Conservation (phyloP, 2,797 vertebrate species). For the Hippoglossus hippoglossus region DNA sequence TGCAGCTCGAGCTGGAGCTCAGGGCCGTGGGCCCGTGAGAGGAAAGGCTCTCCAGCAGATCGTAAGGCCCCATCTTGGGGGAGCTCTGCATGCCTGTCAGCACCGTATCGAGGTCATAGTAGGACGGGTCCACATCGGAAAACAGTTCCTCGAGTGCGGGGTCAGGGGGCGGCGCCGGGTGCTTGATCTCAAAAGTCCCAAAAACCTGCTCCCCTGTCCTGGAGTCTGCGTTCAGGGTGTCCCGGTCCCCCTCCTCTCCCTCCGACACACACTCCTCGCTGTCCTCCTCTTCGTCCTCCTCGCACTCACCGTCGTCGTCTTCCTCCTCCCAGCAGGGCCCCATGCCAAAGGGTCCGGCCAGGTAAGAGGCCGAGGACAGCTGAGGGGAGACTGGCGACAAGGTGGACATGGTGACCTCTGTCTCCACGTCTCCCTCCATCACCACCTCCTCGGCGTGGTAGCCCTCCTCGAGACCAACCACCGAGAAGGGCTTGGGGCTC, state of each 20-base stretch:
- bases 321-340: constrained; percentile 87
- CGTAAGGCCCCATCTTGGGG: constrained; percentile 90
- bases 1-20: constrained; percentile 87
- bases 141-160: constrained; percentile 92
- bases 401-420: constrained; percentile 74
- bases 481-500: constrained; percentile 77
- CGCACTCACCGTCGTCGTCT: constrained; percentile 62
- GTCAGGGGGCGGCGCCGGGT: constrained; percentile 82
- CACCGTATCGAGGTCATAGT: constrained; percentile 95
- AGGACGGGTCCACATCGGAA: constrained; percentile 94
- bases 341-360: constrained; percentile 78
- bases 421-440: constrained; percentile 77
- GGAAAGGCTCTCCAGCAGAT: constrained; percentile 91
- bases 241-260: constrained; percentile 81
- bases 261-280: constrained; percentile 84
- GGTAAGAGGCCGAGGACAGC: constrained; percentile 71
- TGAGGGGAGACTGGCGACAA: constrained; percentile 72
- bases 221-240: constrained; percentile 82
- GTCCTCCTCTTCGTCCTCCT: constrained; percentile 83
- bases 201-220: constrained; percentile 93
- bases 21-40: constrained; percentile 81
- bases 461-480: constrained; percentile 71
- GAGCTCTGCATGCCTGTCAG: constrained; percentile 93
- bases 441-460: constrained; percentile 80
- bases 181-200: constrained; percentile 92